Percentiles rank a stretch among this genome's conserved stretches.
Evolutionary conservation across 2,113 vertebrate species (phyloP).

Genomic region (Mus spicilegus): DNA sequence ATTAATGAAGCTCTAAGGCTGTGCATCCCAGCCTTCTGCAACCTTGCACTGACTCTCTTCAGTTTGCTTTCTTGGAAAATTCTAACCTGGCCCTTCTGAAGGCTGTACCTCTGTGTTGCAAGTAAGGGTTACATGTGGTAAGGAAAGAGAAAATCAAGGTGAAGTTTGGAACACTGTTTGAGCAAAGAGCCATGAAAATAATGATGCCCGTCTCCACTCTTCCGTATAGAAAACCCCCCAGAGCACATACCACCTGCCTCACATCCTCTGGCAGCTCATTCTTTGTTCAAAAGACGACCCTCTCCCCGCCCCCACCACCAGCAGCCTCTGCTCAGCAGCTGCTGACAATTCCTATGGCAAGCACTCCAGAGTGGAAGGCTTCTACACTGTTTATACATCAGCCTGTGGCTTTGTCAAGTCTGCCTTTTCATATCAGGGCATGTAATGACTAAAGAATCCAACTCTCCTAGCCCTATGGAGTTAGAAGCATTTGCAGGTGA

Average conservation of each 20-base stretch:
- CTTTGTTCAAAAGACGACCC: background rate
- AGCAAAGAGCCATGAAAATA: background rate
- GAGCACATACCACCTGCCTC: background rate
- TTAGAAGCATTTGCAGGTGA: background rate
- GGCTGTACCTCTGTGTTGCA: background rate
- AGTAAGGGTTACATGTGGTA: background rate
- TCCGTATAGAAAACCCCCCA: background rate
- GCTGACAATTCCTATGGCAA: background rate
- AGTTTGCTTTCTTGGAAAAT: background rate
- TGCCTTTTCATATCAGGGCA: background rate
- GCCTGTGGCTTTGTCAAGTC: background rate
- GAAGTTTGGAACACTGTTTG: background rate
- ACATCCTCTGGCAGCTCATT: background rate
- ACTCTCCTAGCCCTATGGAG: background rate
- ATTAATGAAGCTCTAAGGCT: background rate
- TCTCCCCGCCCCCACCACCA: background rate
- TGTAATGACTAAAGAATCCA: conserved; percentile 24
- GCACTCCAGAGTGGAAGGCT: background rate
- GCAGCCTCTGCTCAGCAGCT: background rate
- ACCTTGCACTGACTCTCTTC: background rate
- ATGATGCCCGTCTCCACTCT: background rate
- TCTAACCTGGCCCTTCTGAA: background rate
- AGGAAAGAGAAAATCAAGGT: background rate
- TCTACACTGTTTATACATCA: background rate
- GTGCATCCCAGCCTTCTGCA: background rate